These are phyloP conservation scores for Chaetops frenatus DNA, from an alignment of 2,113 vertebrate species.

Conservation along the genomic window DNA sequence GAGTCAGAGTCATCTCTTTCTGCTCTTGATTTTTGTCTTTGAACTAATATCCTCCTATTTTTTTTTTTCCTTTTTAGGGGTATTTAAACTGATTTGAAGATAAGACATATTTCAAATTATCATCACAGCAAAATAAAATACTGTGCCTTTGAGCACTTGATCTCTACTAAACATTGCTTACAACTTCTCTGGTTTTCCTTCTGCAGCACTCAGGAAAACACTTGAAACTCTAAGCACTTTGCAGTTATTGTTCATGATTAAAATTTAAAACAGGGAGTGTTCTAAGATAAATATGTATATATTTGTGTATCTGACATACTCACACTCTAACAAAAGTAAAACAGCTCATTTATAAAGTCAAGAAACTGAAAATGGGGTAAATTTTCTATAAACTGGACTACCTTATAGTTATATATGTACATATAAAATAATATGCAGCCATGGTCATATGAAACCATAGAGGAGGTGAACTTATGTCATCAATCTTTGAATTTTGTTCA, in stretches of 20 bases:
- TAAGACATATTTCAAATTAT: not conserved
- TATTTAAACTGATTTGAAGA: not conserved
- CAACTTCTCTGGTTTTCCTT: constrained; percentile 30
- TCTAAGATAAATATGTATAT: not conserved
- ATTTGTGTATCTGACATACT: not conserved
- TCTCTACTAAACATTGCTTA: not conserved
- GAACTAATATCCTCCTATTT: not conserved
- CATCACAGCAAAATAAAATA: not conserved
- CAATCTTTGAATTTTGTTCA: constrained; percentile 43
- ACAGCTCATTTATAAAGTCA: constrained; percentile 14
- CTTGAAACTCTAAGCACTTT: not conserved
- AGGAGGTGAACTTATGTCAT: constrained; percentile 23
- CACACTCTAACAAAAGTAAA: not conserved
- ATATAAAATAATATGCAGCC: not conserved
- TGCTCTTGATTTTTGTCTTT: not conserved
- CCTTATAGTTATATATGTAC: not conserved
- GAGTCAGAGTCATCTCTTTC: not conserved
- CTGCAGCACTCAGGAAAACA: not conserved
- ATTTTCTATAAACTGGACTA: constrained; percentile 6
- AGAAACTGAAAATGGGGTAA: not conserved
- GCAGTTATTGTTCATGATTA: not conserved
- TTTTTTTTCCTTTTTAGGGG: not conserved
- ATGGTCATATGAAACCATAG: constrained; percentile 36
- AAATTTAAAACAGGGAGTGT: constrained; percentile 8
- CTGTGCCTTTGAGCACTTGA: not conserved